A percentile compares a stretch with the other conserved stretches of the same genome.
phyloP scores from a whole-genome alignment of 2,888 invertebrate species.

The Diarsia brunnea region DNA sequence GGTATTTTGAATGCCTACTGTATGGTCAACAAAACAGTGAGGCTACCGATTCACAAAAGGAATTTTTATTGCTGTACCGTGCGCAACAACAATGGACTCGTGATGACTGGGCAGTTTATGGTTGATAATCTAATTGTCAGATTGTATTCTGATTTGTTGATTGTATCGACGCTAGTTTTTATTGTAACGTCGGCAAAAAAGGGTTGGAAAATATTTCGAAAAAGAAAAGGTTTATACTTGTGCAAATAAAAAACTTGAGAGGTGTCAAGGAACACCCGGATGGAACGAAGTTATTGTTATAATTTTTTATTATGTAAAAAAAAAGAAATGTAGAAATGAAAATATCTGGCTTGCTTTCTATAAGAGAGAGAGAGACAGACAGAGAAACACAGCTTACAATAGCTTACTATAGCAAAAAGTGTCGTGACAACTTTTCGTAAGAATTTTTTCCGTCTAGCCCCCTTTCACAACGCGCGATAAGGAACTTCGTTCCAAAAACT shows the following conservation, averaged over 20 bases:
- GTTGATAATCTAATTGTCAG: constrained; percentile 87
- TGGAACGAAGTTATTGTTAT: no score
- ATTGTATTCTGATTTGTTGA: constrained; percentile 84
- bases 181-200: constrained; percentile 72
- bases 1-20: constrained; percentile 65
- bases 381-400: no score
- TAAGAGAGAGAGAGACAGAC: no score
- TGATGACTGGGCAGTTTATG: constrained; percentile 81
- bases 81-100: constrained; percentile 76
- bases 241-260: not conserved
- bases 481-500: no score
- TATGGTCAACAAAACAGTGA: constrained; percentile 76
- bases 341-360: no score
- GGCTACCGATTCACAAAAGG: constrained; percentile 74
- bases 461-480: no score
- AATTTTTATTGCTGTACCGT: constrained; percentile 74
- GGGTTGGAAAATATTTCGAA: not conserved
- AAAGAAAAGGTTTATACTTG: not conserved
- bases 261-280: no score
- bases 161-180: constrained; percentile 74
- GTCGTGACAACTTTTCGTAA: no score
- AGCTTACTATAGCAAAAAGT: no score
- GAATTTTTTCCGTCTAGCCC: no score
- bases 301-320: no score
- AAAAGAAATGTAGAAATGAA: no score